Conservation (phyloP, 2,113 vertebrate species). For the Protobothrops mucrosquamatus region DNA sequence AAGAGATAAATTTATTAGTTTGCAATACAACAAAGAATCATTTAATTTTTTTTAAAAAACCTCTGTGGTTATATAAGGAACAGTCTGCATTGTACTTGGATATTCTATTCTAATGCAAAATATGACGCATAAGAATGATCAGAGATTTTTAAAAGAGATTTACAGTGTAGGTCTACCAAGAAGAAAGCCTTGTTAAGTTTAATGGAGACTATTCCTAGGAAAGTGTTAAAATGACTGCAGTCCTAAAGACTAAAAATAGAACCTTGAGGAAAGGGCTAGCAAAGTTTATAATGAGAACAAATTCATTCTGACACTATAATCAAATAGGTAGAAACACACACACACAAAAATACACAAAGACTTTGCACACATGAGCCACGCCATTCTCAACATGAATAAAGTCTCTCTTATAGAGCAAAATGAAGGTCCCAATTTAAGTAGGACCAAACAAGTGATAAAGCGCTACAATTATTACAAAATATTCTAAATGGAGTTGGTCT, state of each 20-base stretch:
- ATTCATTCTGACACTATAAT: background rate
- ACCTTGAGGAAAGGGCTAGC: background rate
- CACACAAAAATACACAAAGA: background rate
- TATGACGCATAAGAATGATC: background rate
- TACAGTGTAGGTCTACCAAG: background rate
- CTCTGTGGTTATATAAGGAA: background rate
- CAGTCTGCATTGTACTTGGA: background rate
- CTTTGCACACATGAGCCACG: background rate
- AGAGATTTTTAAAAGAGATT: background rate
- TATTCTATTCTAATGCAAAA: background rate
- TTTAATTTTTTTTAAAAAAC: background rate
- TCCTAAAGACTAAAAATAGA: background rate
- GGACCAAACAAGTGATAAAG: background rate
- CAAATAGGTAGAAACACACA: background rate
- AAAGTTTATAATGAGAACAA: background rate
- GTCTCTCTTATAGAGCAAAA: background rate
- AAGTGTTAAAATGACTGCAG: background rate
- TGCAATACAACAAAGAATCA: background rate
- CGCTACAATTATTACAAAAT: background rate
- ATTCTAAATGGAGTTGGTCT: background rate
- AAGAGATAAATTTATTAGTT: background rate
- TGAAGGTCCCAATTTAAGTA: background rate
- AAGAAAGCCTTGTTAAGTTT: background rate
- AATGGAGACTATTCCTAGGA: background rate
- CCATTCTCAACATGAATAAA: background rate